Conservation (phyloP, 2,113 vertebrate species). For the Sprattus sprattus region DNA sequence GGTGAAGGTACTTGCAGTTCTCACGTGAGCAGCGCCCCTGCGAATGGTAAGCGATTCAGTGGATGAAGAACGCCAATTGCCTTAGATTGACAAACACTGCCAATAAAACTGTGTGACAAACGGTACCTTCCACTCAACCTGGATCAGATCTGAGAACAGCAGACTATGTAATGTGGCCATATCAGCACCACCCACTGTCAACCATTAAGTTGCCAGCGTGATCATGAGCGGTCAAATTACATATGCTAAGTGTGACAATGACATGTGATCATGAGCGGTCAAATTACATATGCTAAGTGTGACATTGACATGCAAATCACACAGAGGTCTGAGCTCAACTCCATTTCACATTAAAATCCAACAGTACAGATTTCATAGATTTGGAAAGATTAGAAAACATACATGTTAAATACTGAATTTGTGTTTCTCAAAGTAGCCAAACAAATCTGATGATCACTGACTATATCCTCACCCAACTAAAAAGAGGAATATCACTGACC, state of each 20-base stretch:
- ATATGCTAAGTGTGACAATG: too few species aligned
- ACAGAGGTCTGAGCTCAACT: neutral
- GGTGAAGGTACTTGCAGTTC: slow-evolving; percentile 98
- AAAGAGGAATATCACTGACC: neutral
- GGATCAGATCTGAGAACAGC: neutral
- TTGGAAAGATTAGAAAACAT: neutral
- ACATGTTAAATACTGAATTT: neutral
- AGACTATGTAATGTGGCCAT: neutral
- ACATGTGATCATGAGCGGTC: too few species aligned
- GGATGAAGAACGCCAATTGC: neutral
- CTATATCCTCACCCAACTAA: neutral
- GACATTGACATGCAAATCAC: neutral
- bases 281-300: neutral
- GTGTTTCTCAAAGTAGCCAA: neutral
- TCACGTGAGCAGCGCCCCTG: slow-evolving; percentile 95
- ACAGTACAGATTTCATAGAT: neutral
- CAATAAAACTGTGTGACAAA: neutral
- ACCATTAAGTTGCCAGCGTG: neutral
- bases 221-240: neutral
- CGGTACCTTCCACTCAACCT: neutral
- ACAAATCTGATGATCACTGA: neutral
- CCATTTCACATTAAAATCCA: neutral
- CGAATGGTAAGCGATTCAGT: slow-evolving; percentile 42
- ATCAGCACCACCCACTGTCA: neutral
- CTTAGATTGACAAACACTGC: neutral